Base-by-base conservation (phyloP, 53 echinoderm and acorn worm genomes). In the Arbacia lixula region DNA sequence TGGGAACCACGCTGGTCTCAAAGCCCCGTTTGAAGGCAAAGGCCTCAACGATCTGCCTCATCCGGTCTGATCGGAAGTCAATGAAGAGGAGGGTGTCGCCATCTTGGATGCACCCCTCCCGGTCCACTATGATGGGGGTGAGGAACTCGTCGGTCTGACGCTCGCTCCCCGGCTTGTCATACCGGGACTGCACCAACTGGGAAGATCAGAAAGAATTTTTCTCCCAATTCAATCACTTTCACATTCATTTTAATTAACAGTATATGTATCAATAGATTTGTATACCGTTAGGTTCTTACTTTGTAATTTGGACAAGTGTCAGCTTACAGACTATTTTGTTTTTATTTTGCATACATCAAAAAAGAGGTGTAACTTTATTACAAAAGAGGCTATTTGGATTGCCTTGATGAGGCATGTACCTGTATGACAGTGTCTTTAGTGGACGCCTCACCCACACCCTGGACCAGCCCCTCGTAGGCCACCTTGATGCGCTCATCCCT, bases 61-160 rank as follows among this genome's bases (percentile, higher is more conserved):
- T 93, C 27, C 98, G 85, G 61, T 98, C 98, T 5, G 98, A 86
- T 29, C 98, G 86, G 87, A 98, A 98, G 83, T 98, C 91, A 31
- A 94, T 86, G 68, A 98, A 98, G 41, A 98, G 37, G 35, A 98
- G 77, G 3, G 98, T 98, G 86, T 98, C 98, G 29, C 94, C 98
- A 66, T 98, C 98, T 53, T 88, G 86, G 31, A 98, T 87, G 28
- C 90, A 86, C 6, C 94, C 98, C 46, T 90, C 87, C 0, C 62
- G 80, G 32, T 94, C 88, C 1, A 98, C 89, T 21, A 98, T 92
- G 67, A 98, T 98, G 5, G 98, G 98, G 26, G 90, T 98, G 52
- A 98, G 84, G 68, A 98, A 98, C 87, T 98, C 98, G 54, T 98
- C 98, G 2, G 86, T 92, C 39, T 92, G 90, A 42, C 86, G 71